phyloP scores from a whole-genome alignment of 2,797 vertebrate species.

The Siniperca scherzeri region DNA sequence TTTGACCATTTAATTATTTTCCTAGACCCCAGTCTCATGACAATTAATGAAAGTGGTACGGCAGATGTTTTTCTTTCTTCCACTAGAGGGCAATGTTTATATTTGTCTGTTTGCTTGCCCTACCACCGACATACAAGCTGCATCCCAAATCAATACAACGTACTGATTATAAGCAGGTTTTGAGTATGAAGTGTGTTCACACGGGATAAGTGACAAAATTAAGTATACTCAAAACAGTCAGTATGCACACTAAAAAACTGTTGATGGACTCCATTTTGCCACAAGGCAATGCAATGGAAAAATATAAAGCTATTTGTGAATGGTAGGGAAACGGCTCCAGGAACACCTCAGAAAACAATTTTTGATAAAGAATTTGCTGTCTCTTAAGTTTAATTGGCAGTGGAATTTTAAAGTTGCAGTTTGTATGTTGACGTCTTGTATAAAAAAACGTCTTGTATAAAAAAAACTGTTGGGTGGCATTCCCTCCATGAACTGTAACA shows the following conservation, averaged over 20 bases:
- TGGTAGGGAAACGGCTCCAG: background rate
- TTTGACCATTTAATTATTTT: background rate
- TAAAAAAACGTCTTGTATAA: background rate
- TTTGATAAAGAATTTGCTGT: background rate
- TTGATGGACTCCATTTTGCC: background rate
- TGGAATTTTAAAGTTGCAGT: background rate
- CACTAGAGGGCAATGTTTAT: constrained; percentile 71
- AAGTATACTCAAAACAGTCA: background rate
- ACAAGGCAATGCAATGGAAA: background rate
- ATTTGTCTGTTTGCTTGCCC: background rate
- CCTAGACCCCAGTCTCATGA: background rate
- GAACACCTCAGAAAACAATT: background rate
- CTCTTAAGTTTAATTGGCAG: background rate
- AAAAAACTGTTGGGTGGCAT: background rate
- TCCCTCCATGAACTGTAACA: background rate
- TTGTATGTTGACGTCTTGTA: background rate
- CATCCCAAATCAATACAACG: background rate
- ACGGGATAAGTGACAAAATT: background rate
- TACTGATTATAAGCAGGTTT: background rate
- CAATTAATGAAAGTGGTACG: background rate
- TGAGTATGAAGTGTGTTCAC: background rate
- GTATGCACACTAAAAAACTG: background rate
- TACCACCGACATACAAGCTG: background rate
- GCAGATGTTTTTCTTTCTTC: constrained; percentile 20
- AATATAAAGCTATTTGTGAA: background rate